Evolutionary conservation across 1,140 invertebrate species (phyloP), one percentile per base, ranked within the genome.

Genomic region (Elysia chlorotica): DNA sequence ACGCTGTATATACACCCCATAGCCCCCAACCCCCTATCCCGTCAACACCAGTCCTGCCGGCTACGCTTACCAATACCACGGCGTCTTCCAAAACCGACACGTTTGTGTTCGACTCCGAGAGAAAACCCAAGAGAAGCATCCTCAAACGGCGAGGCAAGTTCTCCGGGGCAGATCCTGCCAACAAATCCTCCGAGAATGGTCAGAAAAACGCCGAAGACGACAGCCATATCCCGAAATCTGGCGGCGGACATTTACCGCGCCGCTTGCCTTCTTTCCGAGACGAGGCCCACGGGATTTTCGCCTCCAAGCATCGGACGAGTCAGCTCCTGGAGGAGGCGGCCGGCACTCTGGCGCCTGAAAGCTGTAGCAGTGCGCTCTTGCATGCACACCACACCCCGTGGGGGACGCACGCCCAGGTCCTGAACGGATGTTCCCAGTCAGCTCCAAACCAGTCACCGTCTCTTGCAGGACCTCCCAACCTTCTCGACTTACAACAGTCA

Each of bases 141-240:
- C 71, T 86, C 25, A 86, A 86, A 67, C 76, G 82, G 28, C 81
- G 77, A 61, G 81, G 81, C 25, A 83, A 82, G 73, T 83, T 82
- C 62, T 82, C 79, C 66, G 78, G 81, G 35, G 79, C 80, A n/a
- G 83, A 85, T 54, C 83, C 78, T 73, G 81, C 81, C 2, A 83
- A 83, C 73, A 76, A 77, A 28, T 59, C 81, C 59, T 68, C 10
- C 21, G 68, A 81, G 36, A 61, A 38, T n/a, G 36, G 48, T 21
- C 19, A 56, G 62, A 56, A 66, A 25, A 57, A 19, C 19, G 5
- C 57, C 21, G 61, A 54, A 38, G 41, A 62, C 23, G 56, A 30
- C 19, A 10, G 33, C 35, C n/a, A n/a, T n/a, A 48, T 74, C 19
- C 69, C 69, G 2, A 71, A 71, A 48, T 71, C 69, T 41, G 69